These are phyloP conservation scores for Malthinus flaveolus DNA, from an alignment of 2,888 invertebrate genomes.

Conservation along the genomic window DNA sequence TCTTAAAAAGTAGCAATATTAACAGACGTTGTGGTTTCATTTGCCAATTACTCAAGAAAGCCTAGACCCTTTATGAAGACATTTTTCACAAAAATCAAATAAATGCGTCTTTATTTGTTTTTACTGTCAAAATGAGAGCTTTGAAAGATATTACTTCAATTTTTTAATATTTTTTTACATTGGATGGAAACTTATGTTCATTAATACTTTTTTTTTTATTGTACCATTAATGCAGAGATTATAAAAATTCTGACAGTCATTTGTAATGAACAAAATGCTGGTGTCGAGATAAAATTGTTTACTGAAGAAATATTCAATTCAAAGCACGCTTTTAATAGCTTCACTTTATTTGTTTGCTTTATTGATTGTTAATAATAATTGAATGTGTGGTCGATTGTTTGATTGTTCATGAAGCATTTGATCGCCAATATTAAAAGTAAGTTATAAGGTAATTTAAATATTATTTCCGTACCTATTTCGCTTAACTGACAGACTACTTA, in stretches of 20 bases:
- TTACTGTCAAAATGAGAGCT: constrained; percentile 11
- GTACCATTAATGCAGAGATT: constrained; percentile 7
- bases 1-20: constrained; percentile 10
- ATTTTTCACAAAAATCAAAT: constrained; percentile 8
- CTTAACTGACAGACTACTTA: too few relatives aligned
- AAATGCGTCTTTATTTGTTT: constrained; percentile 12
- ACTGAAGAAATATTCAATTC: constrained; percentile 7
- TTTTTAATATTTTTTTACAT: too few relatives aligned
- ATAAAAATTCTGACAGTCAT: constrained; percentile 8
- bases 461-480: too few relatives aligned
- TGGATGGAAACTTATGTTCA: too few relatives aligned
- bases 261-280: constrained; percentile 11
- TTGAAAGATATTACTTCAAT: constrained; percentile 1
- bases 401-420: too few relatives aligned
- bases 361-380: too few relatives aligned
- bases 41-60: constrained; percentile 12
- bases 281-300: constrained; percentile 11
- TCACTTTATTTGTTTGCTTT: background rate
- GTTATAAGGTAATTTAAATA: too few relatives aligned
- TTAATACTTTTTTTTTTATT: background rate
- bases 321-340: constrained; percentile 1
- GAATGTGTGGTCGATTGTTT: too few relatives aligned
- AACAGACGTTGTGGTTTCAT: constrained; percentile 12
- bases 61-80: constrained; percentile 3
- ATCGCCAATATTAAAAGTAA: too few relatives aligned